Evolutionary conservation across 2,113 vertebrate genomes (phyloP).

Genomic region (Austrofundulus limnaeus): DNA sequence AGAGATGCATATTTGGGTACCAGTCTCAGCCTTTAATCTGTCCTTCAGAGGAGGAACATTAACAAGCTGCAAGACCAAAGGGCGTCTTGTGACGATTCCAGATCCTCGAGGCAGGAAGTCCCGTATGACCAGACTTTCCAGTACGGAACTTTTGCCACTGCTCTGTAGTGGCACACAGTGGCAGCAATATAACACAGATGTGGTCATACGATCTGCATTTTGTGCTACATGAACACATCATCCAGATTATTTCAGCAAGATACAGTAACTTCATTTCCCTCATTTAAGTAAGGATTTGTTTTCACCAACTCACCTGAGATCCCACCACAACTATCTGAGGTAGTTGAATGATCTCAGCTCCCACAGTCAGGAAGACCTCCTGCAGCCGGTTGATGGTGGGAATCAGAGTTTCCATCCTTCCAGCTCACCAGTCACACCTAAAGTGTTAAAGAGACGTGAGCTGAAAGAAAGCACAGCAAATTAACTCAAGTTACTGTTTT

Average conservation of each 20-base stretch:
- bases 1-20: constrained; percentile 43
- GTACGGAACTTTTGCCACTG: constrained; percentile 82
- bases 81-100: constrained; percentile 81
- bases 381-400: constrained; percentile 84
- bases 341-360: constrained; percentile 79
- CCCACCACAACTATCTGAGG: constrained; percentile 84
- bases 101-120: constrained; percentile 83
- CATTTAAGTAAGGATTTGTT: too few relatives aligned
- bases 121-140: constrained; percentile 82
- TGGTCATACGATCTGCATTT: background rate
- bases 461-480: background rate
- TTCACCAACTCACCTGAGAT: constrained; percentile 79
- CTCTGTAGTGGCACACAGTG: constrained; percentile 72
- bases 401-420: constrained; percentile 81
- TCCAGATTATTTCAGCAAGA: too few relatives aligned
- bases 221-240: background rate
- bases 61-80: constrained; percentile 82
- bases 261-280: background rate
- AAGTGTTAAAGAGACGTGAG: background rate
- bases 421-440: constrained; percentile 5
- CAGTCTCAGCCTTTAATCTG: constrained; percentile 67
- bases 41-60: constrained; percentile 74
- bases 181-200: constrained; percentile 3
- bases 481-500: background rate
- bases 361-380: constrained; percentile 83